phyloP scores from a whole-genome alignment of 2,888 invertebrate species.

The Protonemura montana region DNA sequence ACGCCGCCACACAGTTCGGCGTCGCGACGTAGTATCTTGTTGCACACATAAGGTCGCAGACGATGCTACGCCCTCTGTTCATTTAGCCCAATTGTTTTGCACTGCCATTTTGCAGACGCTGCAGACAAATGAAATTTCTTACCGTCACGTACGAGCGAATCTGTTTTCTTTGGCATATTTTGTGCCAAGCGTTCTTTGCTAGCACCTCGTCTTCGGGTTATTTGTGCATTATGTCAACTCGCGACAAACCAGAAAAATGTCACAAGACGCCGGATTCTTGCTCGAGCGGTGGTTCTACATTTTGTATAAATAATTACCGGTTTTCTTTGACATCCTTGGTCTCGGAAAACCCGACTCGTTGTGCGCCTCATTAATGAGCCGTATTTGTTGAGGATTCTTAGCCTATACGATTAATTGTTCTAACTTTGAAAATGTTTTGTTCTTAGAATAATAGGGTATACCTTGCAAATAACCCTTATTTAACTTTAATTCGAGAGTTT shows the following conservation, averaged over 20 bases:
- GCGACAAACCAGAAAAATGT: not conserved
- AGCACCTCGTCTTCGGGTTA: not conserved
- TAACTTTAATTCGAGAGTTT: not conserved
- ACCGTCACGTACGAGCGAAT: not conserved
- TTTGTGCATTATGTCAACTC: not conserved
- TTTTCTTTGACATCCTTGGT: not conserved
- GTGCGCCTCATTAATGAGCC: not conserved
- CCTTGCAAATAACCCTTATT: not conserved
- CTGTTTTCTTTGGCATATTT: not conserved
- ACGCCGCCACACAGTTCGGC: conserved; percentile 16
- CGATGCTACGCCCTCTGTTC: not conserved
- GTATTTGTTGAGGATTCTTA: not conserved
- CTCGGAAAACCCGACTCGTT: not conserved
- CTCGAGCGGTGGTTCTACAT: not conserved
- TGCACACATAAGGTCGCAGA: conserved; percentile 17
- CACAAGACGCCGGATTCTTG: not conserved
- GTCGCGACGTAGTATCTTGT: conserved; percentile 16
- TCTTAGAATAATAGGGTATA: not conserved
- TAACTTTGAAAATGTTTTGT: not conserved
- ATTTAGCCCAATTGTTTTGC: not conserved
- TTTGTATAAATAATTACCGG: not conserved
- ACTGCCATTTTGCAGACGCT: not conserved
- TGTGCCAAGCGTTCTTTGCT: too few species aligned
- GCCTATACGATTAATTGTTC: not conserved
- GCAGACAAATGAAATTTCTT: not conserved